Conservation (phyloP, 2,113 vertebrate genomes). For the Megaceryle maxima region DNA sequence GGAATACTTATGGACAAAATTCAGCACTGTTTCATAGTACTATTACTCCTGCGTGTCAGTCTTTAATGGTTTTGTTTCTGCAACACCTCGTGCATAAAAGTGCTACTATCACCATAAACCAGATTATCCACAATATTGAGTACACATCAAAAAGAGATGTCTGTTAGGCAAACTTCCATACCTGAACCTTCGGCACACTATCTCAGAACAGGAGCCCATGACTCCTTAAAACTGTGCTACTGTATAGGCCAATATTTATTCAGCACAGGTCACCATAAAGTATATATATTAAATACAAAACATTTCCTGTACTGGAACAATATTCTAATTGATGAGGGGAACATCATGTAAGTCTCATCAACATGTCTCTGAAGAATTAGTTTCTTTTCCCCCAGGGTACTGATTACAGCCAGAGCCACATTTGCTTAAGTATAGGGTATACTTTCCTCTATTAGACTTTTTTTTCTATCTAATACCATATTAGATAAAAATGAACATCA, state of each 20-base stretch:
- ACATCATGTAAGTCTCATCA: background rate
- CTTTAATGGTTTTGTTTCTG: background rate
- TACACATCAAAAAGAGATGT: background rate
- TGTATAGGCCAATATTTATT: background rate
- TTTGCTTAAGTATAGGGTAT: background rate
- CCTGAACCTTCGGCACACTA: background rate
- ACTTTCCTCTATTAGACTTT: background rate
- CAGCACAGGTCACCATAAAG: background rate
- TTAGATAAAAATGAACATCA: background rate
- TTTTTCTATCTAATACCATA: background rate
- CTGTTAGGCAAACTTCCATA: background rate
- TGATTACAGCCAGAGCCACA: background rate
- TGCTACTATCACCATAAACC: background rate
- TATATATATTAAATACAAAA: background rate
- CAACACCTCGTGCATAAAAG: background rate
- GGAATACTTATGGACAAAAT: background rate
- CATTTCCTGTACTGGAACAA: background rate
- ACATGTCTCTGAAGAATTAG: background rate
- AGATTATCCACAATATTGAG: background rate
- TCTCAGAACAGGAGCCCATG: background rate
- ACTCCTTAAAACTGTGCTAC: background rate
- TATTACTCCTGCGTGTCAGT: accelerated
- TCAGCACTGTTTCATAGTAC: background rate
- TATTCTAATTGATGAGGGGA: background rate
- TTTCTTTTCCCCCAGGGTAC: background rate